Conservation (phyloP, 2,888 invertebrate species). For the Electrophaes corylata region DNA sequence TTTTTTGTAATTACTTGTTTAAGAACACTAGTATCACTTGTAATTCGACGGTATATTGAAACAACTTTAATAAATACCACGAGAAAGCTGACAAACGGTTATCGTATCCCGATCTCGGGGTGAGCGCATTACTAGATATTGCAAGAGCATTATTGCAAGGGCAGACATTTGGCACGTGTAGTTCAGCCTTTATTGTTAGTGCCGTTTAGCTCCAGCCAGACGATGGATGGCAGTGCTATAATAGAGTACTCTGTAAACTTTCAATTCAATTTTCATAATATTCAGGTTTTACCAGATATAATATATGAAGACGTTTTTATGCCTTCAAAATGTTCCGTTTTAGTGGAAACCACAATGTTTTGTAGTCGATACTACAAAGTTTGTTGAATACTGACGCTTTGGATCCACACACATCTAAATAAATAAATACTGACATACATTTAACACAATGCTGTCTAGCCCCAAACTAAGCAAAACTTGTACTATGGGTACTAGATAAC, state of each 20-base stretch:
- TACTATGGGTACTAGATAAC: too few relatives aligned
- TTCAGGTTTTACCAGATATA: conserved; percentile 9
- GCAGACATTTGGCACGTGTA: conserved; percentile 32
- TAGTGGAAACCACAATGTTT: not conserved
- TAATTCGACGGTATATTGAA: not conserved
- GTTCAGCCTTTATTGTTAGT: conserved; percentile 26
- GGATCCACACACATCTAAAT: too few relatives aligned
- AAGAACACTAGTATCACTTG: not conserved
- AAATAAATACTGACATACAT: too few relatives aligned
- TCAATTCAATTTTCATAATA: conserved; percentile 24
- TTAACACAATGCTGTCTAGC: too few relatives aligned
- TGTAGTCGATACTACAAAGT: not conserved
- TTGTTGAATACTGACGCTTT: not conserved
- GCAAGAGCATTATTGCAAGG: conserved; percentile 22
- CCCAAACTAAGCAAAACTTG: too few relatives aligned
- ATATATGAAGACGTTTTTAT: not conserved
- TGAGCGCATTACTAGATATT: conserved; percentile 20
- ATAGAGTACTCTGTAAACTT: conserved; percentile 12
- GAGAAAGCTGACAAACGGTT: conserved; percentile 21
- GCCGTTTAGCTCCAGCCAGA: conserved; percentile 20
- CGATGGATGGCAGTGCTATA: conserved; percentile 19
- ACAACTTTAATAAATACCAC: conserved; percentile 13
- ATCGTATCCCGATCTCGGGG: conserved; percentile 17
- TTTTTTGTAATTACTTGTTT: not conserved
- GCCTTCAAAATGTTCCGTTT: not conserved